Conservation (phyloP, 2,888 invertebrate genomes). For the Melinopterus prodromus region DNA sequence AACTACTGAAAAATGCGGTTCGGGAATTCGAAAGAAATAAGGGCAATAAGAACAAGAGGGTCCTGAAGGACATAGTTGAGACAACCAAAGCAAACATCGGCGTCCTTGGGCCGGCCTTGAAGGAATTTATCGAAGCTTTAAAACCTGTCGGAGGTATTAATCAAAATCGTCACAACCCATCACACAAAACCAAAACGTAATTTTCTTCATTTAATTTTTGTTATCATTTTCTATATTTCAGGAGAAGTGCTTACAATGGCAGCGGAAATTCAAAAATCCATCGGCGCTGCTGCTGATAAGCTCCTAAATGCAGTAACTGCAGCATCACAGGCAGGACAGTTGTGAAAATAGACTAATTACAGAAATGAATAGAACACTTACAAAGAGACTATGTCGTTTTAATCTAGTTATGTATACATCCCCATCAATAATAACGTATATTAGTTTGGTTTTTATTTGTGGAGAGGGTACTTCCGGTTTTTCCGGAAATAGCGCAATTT, state of each 20-base stretch:
- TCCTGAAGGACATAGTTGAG: neutral
- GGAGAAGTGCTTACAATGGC: neutral
- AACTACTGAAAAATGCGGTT: neutral
- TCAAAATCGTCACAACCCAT: neutral
- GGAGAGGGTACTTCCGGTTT: too few relatives aligned
- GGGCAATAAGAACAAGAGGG: neutral
- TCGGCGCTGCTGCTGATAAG: neutral
- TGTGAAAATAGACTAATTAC: neutral
- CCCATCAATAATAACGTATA: too few relatives aligned
- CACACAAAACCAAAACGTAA: neutral
- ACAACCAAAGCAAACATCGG: neutral
- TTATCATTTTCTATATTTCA: neutral
- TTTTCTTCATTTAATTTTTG: neutral
- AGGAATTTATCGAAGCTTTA: neutral
- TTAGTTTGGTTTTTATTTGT: too few relatives aligned
- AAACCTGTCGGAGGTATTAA: neutral
- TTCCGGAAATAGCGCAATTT: too few relatives aligned
- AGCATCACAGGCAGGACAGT: too few relatives aligned
- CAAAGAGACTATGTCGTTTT: neutral
- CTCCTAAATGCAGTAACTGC: neutral
- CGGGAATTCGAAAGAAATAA: neutral
- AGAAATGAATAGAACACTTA: neutral
- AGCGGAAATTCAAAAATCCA: neutral
- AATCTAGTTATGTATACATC: too few relatives aligned
- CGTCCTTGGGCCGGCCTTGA: neutral